phyloP scores from a whole-genome alignment of 1,140 invertebrate genomes.

The Pogonomyrmex barbatus region DNA sequence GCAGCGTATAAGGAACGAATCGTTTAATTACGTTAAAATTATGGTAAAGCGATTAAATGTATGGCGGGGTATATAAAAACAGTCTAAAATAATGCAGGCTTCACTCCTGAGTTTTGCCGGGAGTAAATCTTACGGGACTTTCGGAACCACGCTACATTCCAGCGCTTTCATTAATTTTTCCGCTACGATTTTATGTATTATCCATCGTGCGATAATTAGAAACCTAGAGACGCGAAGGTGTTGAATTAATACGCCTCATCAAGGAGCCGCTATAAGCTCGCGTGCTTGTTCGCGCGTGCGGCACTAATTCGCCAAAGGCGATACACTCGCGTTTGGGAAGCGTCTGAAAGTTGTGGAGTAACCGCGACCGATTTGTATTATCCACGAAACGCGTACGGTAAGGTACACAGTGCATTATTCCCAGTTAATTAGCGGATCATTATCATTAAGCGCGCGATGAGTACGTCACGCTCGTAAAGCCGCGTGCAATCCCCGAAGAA shows the following conservation, averaged over 20 bases:
- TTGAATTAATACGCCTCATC: constrained; percentile 61
- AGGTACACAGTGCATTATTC: constrained; percentile 51
- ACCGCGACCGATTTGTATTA: constrained; percentile 60
- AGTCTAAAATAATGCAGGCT: background rate
- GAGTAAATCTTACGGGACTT: constrained; percentile 42
- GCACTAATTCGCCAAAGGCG: constrained; percentile 53
- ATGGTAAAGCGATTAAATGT: background rate
- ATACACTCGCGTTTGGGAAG: constrained; percentile 12
- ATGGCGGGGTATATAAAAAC: too few species aligned
- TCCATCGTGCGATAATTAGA: constrained; percentile 58
- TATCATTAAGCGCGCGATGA: constrained; percentile 48
- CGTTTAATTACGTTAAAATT: too few species aligned
- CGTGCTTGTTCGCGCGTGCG: constrained; percentile 23
- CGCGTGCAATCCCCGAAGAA: background rate
- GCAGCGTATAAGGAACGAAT: background rate
- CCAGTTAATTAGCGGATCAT: constrained; percentile 46
- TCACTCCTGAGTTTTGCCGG: background rate
- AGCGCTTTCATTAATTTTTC: constrained; percentile 27
- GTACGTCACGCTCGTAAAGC: constrained; percentile 19
- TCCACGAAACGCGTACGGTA: constrained; percentile 18
- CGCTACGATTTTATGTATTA: constrained; percentile 24
- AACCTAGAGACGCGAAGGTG: constrained; percentile 9
- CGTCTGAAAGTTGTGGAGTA: constrained; percentile 17
- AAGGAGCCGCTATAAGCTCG: constrained; percentile 11
- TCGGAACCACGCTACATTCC: constrained; percentile 17